Percentiles rank a stretch among this genome's conserved stretches.
Evolutionary conservation across 2,113 vertebrate species (phyloP).

Genomic region (Lasiurus borealis): DNA sequence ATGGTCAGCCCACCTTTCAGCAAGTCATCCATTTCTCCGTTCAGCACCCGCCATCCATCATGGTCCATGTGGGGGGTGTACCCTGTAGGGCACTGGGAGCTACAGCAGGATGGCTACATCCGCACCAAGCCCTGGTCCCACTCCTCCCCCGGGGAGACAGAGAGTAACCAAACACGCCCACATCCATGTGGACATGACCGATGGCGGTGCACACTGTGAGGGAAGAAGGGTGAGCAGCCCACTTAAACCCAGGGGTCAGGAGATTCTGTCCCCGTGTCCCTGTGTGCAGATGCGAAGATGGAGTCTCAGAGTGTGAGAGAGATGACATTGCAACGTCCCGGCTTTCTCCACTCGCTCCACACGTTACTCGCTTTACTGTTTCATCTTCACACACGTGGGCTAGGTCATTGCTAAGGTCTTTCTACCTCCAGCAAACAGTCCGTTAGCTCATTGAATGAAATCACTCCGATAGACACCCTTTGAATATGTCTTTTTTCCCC

Average conservation of each 20-base stretch:
- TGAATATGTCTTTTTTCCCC: neutral
- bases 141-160: neutral
- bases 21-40: rapidly evolving
- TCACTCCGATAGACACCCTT: neutral
- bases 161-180: neutral
- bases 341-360: neutral
- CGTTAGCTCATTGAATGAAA: neutral
- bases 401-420: neutral
- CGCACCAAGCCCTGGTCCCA: rapidly evolving
- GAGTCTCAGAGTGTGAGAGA: too few relatives aligned
- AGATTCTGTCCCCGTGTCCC: neutral
- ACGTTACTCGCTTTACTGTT: rapidly evolving
- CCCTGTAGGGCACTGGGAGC: neutral
- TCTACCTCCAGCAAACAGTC: neutral
- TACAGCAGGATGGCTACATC: neutral
- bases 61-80: too few relatives aligned
- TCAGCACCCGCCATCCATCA: neutral
- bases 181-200: neutral
- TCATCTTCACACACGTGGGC: neutral
- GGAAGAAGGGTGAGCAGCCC: neutral
- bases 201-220: neutral
- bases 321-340: neutral
- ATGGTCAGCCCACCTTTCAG: neutral
- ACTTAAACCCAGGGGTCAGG: neutral
- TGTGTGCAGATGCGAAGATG: neutral